Evolutionary conservation across 2,797 vertebrate species (phyloP).

Genomic region (Peromyscus attwateri): DNA sequence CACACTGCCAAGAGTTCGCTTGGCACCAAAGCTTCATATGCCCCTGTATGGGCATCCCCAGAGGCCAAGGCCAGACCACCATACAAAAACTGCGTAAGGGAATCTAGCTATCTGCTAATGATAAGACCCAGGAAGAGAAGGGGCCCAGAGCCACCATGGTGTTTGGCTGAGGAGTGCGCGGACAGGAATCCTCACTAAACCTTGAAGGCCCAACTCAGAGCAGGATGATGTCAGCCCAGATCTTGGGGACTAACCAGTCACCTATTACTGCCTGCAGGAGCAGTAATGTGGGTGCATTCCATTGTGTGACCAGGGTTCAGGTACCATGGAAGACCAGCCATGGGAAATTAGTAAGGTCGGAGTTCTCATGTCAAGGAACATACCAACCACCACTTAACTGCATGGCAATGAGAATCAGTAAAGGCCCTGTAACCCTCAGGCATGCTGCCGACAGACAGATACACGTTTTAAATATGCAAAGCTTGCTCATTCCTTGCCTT

Average conservation of each 20-base stretch:
- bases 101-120: accelerated
- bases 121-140: accelerated
- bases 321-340: neutral
- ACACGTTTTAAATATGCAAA: accelerated
- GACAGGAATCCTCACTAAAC: neutral
- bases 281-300: no score
- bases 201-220: neutral
- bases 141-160: accelerated
- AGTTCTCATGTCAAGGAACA: neutral
- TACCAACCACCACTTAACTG: accelerated
- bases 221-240: neutral
- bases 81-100: neutral
- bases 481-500: accelerated
- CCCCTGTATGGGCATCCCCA: neutral
- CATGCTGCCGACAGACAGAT: accelerated
- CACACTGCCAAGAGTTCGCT: accelerated
- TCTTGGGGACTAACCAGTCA: neutral
- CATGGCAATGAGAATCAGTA: neutral
- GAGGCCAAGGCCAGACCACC: neutral
- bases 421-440: accelerated
- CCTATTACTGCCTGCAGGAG: neutral
- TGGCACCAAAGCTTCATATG: accelerated
- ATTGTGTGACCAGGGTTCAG: neutral
- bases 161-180: neutral
- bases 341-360: accelerated